A percentile compares a stretch with the other conserved stretches of the same genome.
Evolutionary conservation across 1,140 invertebrate species (phyloP).

Genomic region (Drosophila busckii): DNA sequence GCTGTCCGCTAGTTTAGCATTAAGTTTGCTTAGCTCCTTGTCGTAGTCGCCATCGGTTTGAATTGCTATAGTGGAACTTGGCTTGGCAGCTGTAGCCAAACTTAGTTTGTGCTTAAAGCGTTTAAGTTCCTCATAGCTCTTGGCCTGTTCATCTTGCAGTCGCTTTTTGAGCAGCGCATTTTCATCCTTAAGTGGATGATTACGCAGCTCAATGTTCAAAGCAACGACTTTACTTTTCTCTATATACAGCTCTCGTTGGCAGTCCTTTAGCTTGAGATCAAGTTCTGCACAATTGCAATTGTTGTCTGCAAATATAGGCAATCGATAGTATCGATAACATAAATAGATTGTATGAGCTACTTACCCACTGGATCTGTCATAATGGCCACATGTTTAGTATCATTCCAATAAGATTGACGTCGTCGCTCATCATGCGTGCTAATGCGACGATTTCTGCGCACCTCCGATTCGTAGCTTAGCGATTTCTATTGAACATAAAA

Average conservation of each 20-base stretch:
- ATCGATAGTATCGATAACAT: not conserved
- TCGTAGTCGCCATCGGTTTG: slow-evolving; percentile 52
- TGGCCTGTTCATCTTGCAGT: slow-evolving; percentile 48
- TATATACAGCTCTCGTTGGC: slow-evolving; percentile 44
- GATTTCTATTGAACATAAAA: slow-evolving; percentile 31
- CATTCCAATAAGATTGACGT: slow-evolving; percentile 56
- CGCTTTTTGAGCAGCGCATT: slow-evolving; percentile 53
- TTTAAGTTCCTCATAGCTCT: slow-evolving; percentile 39
- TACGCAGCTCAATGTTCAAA: slow-evolving; percentile 46
- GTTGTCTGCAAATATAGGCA: slow-evolving; percentile 11
- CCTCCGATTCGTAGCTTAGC: slow-evolving; percentile 25
- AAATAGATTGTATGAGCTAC: not conserved
- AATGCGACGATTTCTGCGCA: slow-evolving; percentile 37
- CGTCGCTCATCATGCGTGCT: slow-evolving; percentile 48
- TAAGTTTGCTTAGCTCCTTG: slow-evolving; percentile 11
- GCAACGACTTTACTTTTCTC: slow-evolving; percentile 54
- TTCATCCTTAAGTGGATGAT: slow-evolving; percentile 58
- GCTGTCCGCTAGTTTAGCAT: slow-evolving; percentile 35
- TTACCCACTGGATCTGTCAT: slow-evolving; percentile 59
- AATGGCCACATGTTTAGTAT: slow-evolving; percentile 32
- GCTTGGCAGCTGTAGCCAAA: not conserved
- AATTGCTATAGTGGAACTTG: slow-evolving; percentile 4
- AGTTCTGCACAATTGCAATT: slow-evolving; percentile 48
- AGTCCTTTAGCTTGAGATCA: slow-evolving; percentile 40
- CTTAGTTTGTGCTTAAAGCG: slow-evolving; percentile 27